Percentiles rank a stretch among this genome's conserved stretches.
Evolutionary conservation across 2,888 invertebrate species (phyloP).

Genomic region (Trissoscelio sp.): DNA sequence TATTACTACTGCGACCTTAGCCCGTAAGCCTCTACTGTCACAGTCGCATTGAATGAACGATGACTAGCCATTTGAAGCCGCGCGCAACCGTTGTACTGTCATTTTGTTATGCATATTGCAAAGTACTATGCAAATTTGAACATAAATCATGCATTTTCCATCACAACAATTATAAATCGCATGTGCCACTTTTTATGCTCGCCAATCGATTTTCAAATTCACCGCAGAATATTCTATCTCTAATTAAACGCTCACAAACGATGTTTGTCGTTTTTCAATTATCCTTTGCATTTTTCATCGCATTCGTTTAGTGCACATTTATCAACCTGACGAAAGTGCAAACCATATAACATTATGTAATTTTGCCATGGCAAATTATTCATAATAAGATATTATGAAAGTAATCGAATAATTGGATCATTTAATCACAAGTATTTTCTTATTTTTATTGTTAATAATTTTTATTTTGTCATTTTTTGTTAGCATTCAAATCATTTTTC

Average conservation of each 20-base stretch:
- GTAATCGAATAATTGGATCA: too few species aligned
- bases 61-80: conserved; percentile 54
- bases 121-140: conserved; percentile 48
- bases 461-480: too few species aligned
- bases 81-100: conserved; percentile 45
- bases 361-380: too few species aligned
- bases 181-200: background rate
- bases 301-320: conserved; percentile 1
- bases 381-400: too few species aligned
- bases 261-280: conserved; percentile 20
- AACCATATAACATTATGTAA: conserved; percentile 15
- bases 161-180: conserved; percentile 32
- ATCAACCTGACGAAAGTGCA: conserved; percentile 7
- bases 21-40: conserved; percentile 46
- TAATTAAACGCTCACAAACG: conserved; percentile 1
- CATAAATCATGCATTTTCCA: conserved; percentile 44
- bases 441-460: too few species aligned
- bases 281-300: conserved; percentile 3
- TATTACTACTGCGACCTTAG: conserved; percentile 68
- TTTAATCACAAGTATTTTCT: too few species aligned
- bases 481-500: too few species aligned
- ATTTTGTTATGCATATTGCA: conserved; percentile 58
- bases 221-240: background rate
- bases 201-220: conserved; percentile 29
- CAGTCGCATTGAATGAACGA: conserved; percentile 53